Base-by-base conservation (phyloP, 2,797 vertebrate species). In the Danio aesculapii region DNA sequence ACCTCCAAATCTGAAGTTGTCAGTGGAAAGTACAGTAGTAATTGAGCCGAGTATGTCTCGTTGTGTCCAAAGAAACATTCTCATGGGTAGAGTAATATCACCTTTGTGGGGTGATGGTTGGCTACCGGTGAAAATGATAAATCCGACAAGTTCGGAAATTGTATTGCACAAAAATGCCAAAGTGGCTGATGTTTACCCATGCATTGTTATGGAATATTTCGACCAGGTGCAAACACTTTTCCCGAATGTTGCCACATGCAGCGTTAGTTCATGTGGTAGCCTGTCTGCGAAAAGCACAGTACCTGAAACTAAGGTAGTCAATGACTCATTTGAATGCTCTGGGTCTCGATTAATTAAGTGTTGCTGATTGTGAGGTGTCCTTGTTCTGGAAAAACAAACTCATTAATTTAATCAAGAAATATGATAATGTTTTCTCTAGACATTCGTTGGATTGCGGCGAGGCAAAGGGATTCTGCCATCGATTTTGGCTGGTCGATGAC, bases 201-300 rank as follows among this genome's bases (percentile, higher is more conserved):
- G 68, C 14, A 9, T 79, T 0, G 68, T 57, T 13, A 10, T 79
- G 39, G 68, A 79, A 10, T 66, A 79, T n/a, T 55, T 79, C 11
- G 57, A 59, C n/a, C 5, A 70, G 5, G n/a, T 55, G 53, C n/a
- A 55, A 8, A 57, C 0, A 17, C 3, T 57, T 57, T 58, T 19
- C 17, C 46, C 47, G 57, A 75, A 75, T 62, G 58, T 61, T 12
- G 70, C 16, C 6, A 57, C 19, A 6, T 16, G 8, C 5, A 44
- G 8, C 3, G 13, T 2, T 1, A 73, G 16, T 12, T 58, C 53
- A 30, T 44, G 52, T 19, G 53, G n/a, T 11, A 49, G 2, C 21
- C 9, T 59, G n/a, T 30, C 57, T 46, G 43, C 13, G 21, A 47
- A n/a, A 7, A 74, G 6, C 8, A 14, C 9, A 21, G 55, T 58